Percentiles rank a stretch among this genome's conserved stretches.
These are phyloP conservation scores for Selenia dentaria DNA, from an alignment of 2,888 invertebrate species.

Conservation along the genomic window DNA sequence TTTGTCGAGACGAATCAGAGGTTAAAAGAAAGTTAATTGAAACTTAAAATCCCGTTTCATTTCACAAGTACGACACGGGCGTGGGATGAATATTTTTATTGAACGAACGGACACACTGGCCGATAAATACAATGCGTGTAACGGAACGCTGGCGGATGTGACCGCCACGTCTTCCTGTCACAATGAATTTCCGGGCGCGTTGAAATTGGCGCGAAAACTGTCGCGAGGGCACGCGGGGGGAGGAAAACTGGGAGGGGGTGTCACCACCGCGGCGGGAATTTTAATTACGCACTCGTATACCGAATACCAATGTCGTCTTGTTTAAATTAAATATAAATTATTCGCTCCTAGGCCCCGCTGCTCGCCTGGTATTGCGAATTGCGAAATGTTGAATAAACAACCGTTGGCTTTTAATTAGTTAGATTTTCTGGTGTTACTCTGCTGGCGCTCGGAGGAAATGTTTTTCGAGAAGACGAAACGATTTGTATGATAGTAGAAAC, in stretches of 20 bases:
- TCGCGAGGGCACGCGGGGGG: slow-evolving; percentile 58
- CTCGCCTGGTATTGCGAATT: slow-evolving; percentile 75
- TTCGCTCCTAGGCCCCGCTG: slow-evolving; percentile 79
- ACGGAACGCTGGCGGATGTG: slow-evolving; percentile 79
- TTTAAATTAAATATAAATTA: slow-evolving; percentile 85
- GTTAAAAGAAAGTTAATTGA: too few relatives aligned
- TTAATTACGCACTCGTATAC: slow-evolving; percentile 84
- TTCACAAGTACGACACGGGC: slow-evolving; percentile 36
- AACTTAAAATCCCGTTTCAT: slow-evolving; percentile 6
- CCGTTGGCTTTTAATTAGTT: slow-evolving; percentile 73
- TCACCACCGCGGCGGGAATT: slow-evolving; percentile 77
- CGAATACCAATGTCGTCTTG: slow-evolving; percentile 85
- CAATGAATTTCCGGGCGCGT: slow-evolving; percentile 84
- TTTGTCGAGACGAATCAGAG: too few relatives aligned
- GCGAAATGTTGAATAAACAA: slow-evolving; percentile 76
- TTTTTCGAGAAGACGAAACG: slow-evolving; percentile 17
- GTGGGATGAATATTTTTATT: slow-evolving; percentile 47
- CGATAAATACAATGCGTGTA: slow-evolving; percentile 66
- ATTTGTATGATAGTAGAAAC: slow-evolving; percentile 10
- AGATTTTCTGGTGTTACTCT: slow-evolving; percentile 55
- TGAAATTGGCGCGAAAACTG: slow-evolving; percentile 85
- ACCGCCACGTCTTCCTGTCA: slow-evolving; percentile 84
- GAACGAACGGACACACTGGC: slow-evolving; percentile 45
- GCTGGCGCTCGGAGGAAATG: slow-evolving; percentile 24
- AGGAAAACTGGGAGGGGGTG: slow-evolving; percentile 44